phyloP scores from a whole-genome alignment of 2,113 vertebrate species.

The Tringa solitaria region DNA sequence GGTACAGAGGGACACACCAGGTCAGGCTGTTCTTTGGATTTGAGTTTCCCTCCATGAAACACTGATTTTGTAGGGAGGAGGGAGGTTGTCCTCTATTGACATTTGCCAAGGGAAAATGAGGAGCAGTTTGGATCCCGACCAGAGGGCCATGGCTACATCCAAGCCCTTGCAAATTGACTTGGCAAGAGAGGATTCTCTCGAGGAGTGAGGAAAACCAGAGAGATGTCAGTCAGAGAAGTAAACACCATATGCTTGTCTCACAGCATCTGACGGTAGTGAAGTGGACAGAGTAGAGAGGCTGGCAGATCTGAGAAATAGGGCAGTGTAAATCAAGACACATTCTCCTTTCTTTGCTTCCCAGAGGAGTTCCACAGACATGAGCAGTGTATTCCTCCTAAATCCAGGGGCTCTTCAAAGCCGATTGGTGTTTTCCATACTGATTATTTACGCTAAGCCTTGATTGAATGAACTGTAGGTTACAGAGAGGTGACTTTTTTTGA shows the following conservation, averaged over 20 bases:
- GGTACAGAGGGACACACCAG: neutral
- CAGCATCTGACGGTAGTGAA: conserved; percentile 46
- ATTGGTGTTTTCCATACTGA: conserved; percentile 35
- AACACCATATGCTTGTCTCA: conserved; percentile 69
- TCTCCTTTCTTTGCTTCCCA: conserved; percentile 26
- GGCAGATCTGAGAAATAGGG: conserved; percentile 15
- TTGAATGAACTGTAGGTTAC: conserved; percentile 38
- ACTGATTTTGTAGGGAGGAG: neutral
- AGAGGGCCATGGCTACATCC: conserved; percentile 64
- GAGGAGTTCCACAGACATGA: neutral
- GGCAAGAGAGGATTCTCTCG: conserved; percentile 61
- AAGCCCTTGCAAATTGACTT: conserved; percentile 74
- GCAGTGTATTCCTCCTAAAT: conserved; percentile 24
- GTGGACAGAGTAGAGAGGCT: conserved; percentile 52
- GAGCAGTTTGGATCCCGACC: conserved; percentile 53
- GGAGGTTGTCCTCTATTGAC: conserved; percentile 6
- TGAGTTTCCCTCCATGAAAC: neutral
- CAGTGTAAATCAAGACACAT: neutral
- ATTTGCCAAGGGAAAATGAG: conserved; percentile 56
- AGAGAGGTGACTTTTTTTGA: conserved; percentile 46
- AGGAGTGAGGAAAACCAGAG: conserved; percentile 56
- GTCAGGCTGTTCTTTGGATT: neutral
- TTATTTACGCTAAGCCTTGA: conserved; percentile 52
- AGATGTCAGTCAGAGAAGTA: conserved; percentile 61
- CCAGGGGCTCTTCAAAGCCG: neutral